These are phyloP conservation scores for Bos taurus DNA, from an alignment of 2,113 vertebrate genomes.

Conservation along the genomic window DNA sequence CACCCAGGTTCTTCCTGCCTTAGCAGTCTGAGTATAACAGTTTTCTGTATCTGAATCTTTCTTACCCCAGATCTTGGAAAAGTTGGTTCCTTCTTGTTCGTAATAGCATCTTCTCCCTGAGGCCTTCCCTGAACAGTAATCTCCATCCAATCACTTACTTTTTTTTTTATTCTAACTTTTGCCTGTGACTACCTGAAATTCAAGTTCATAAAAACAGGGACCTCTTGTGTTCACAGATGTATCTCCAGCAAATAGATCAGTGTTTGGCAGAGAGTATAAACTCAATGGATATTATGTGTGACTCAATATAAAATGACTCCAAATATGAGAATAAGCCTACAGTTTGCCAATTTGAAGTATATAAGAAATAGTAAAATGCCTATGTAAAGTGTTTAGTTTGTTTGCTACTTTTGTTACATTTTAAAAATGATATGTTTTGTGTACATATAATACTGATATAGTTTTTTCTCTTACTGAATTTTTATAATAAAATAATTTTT, in stretches of 20 bases:
- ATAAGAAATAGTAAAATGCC: neutral
- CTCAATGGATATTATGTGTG: neutral
- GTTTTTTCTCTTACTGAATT: neutral
- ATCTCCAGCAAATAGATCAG: neutral
- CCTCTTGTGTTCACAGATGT: neutral
- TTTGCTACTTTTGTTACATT: neutral
- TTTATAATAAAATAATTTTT: neutral
- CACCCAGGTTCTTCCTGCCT: neutral
- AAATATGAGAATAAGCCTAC: neutral
- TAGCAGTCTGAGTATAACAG: neutral
- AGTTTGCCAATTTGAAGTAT: neutral
- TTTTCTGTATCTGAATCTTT: neutral
- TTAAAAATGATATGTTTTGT: neutral
- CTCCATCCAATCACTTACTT: neutral
- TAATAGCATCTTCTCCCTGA: neutral
- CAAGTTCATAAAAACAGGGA: neutral
- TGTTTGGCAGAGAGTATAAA: neutral
- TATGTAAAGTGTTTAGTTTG: neutral
- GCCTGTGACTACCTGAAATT: neutral
- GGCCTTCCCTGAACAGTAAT: neutral
- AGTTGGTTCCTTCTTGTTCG: neutral
- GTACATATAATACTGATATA: neutral
- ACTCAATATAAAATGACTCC: neutral
- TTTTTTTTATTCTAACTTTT: neutral
- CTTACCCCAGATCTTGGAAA: neutral